phyloP scores from a whole-genome alignment of 2,113 vertebrate genomes.

The Grammomys surdaster region DNA sequence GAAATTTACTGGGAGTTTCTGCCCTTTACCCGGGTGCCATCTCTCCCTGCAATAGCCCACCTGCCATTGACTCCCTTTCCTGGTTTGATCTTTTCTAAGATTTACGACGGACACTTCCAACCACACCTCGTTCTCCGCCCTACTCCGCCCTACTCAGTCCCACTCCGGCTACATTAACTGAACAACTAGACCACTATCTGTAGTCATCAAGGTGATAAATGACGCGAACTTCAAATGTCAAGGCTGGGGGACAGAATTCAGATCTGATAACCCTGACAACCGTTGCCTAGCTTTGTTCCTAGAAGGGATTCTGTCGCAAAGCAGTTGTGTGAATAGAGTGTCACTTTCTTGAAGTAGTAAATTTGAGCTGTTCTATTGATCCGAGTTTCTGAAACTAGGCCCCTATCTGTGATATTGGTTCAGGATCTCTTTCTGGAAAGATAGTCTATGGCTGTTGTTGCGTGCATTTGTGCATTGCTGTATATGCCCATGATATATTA shows the following conservation, averaged over 20 bases:
- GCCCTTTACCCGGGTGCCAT: background rate
- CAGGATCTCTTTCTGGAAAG: background rate
- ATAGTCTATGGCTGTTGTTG: background rate
- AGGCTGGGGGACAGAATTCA: background rate
- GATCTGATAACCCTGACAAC: background rate
- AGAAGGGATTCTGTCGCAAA: background rate
- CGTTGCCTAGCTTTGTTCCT: background rate
- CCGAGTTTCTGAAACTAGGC: background rate
- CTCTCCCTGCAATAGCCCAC: background rate
- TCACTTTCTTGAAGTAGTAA: background rate
- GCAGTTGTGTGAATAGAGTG: background rate
- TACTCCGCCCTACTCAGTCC: accelerated
- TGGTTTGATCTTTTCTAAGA: background rate
- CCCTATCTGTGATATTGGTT: background rate
- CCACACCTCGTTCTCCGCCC: background rate
- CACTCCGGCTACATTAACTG: background rate
- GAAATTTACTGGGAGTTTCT: background rate
- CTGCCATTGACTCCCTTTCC: background rate
- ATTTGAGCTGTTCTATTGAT: background rate
- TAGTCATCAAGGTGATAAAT: background rate
- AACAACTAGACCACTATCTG: background rate
- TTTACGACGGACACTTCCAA: background rate
- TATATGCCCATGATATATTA: background rate
- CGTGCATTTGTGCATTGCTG: background rate
- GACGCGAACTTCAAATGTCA: background rate